These are phyloP conservation scores for Pheosia tremula DNA, from an alignment of 2,888 invertebrate genomes.

Conservation along the genomic window DNA sequence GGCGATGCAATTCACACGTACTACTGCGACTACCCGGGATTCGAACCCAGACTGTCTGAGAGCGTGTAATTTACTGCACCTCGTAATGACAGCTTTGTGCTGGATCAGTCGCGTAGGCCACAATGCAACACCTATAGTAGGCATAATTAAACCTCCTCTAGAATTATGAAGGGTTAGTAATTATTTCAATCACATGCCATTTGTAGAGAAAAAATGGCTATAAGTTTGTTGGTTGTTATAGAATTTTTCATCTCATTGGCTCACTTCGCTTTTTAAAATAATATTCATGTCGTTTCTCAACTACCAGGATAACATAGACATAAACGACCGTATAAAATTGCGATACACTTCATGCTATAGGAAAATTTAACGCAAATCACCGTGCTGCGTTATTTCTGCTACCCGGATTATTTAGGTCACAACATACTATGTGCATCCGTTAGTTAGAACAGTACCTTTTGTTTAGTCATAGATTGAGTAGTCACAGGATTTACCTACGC, in stretches of 20 bases:
- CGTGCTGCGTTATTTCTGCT: neutral
- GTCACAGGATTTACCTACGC: no score
- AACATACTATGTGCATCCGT: neutral
- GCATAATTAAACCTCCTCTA: conserved; percentile 25
- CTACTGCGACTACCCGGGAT: conserved; percentile 25
- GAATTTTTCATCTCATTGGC: no score
- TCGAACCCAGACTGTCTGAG: conserved; percentile 40
- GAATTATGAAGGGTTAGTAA: conserved; percentile 26
- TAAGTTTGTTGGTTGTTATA: no score
- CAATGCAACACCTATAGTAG: neutral
- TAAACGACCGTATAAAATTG: no score
- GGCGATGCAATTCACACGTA: conserved; percentile 40
- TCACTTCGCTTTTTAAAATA: no score
- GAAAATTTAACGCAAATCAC: neutral
- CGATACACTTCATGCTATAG: neutral
- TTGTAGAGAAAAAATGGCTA: no score
- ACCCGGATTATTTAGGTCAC: neutral
- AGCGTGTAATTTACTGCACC: conserved; percentile 34
- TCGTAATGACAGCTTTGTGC: conserved; percentile 39
- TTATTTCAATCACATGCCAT: conserved; percentile 1
- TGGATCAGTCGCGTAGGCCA: neutral
- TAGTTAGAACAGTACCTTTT: neutral
- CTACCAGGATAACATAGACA: no score
- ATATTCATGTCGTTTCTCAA: no score
- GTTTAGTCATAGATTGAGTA: no score